Conservation (phyloP, 2,113 vertebrate genomes). For the Ivindomyrus marchei region DNA sequence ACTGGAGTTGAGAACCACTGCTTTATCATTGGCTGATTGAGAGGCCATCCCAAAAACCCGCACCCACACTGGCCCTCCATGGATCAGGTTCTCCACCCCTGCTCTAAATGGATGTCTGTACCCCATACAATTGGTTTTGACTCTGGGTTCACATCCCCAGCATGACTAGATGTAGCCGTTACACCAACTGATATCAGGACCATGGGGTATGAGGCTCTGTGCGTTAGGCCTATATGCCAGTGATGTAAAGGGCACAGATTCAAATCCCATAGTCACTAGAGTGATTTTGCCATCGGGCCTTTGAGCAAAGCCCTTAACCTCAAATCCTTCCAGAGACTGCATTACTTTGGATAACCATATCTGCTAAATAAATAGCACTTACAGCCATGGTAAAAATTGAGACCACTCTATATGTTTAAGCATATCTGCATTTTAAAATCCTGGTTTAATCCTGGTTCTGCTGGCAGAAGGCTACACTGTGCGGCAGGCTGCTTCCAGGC, state of each 20-base stretch:
- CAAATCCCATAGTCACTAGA: neutral
- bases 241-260: neutral
- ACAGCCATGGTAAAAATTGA: neutral
- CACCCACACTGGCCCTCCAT: too few species aligned
- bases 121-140: neutral
- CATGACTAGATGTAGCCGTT: neutral
- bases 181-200: neutral
- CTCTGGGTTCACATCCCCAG: neutral
- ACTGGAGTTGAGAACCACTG: too few species aligned
- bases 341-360: neutral
- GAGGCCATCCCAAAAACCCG: too few species aligned
- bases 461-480: too few species aligned
- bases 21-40: too few species aligned
- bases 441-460: too few species aligned
- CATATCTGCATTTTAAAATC: too few species aligned
- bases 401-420: too few species aligned
- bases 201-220: neutral
- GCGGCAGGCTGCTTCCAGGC: too few species aligned
- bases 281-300: neutral
- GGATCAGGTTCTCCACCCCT: too few species aligned
- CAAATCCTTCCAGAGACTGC: neutral
- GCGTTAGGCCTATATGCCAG: neutral
- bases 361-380: neutral
- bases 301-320: neutral
- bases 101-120: neutral